Percentiles rank a stretch among this genome's conserved stretches.
Conservation (phyloP, 2,113 vertebrate species). For the Heloderma charlesbogerti region DNA sequence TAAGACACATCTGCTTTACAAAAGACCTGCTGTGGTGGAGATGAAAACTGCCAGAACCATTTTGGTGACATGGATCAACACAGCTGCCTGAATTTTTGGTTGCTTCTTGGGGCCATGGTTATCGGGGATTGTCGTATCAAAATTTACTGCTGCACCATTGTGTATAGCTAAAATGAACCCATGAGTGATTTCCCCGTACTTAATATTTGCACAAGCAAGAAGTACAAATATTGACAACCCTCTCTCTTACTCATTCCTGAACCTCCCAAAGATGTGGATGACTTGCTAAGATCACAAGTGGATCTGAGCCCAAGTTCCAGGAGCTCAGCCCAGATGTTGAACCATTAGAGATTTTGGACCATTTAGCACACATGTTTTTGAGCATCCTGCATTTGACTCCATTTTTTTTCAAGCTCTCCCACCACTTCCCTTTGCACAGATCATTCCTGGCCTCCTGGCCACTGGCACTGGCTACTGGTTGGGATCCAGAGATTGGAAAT, state of each 20-base stretch:
- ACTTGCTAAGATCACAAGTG: neutral
- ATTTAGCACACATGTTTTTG: neutral
- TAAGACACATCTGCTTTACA: too few species aligned
- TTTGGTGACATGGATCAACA: too few species aligned
- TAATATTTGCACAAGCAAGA: neutral
- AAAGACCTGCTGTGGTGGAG: too few species aligned
- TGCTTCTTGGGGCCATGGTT: too few species aligned
- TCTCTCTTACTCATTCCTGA: neutral
- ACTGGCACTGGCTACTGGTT: too few species aligned
- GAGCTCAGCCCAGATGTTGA: neutral
- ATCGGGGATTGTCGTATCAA: too few species aligned
- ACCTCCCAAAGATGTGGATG: neutral
- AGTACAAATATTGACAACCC: neutral
- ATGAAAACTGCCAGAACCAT: too few species aligned
- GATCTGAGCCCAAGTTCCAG: neutral
- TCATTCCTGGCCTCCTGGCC: neutral
- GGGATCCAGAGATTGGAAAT: too few species aligned
- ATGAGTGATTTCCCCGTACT: neutral
- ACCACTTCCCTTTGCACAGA: neutral
- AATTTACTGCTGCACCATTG: too few species aligned
- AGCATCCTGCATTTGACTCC: neutral
- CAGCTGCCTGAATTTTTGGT: too few species aligned
- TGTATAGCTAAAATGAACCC: neutral
- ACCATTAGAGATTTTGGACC: neutral
- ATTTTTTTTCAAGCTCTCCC: neutral